Evolutionary conservation across 2,113 vertebrate species (phyloP), one percentile per base, ranked within the genome.

Genomic region (Rhineura floridana): DNA sequence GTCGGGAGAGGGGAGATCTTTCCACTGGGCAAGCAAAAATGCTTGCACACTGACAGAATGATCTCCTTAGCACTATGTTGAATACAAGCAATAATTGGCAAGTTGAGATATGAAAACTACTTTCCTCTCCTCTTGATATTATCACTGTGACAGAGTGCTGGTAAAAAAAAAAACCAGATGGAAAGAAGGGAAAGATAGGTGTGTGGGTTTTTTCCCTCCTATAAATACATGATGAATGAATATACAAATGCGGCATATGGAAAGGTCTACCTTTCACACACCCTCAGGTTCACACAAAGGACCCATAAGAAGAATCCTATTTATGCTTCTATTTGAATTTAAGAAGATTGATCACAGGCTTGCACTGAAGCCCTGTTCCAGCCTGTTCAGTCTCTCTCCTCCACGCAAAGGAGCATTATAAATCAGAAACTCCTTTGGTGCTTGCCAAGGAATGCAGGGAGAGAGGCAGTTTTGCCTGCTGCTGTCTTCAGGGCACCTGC

Each of bases 401-500:
- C 0, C 87, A 77, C 69, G 42, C 12, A 6, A 62, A 25, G 44
- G 11, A 50, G 77, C 46, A 65, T 67, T 86, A 83, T 42, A 81
- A 90, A 89, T 42, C 72, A 90, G n/a, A 42, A 36, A 55, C 9
- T 1, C 9, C 28, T 89, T 78, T 62, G 55, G 8, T 73, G 72
- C 72, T 86, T 91, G 77, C 4, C 39, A 73, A 0, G 67, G 78
- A 72, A 90, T 85, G 65, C 33, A 6, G 70, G 0, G 1, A 19
- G 44, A 50, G 81, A 65, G 44, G 63, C 28, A 42, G 59, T 90
- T 86, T 55, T 93, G 69, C 42, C 69, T 76, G 46, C 84, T 92
- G 84, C 69, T 87, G 42, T 90, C 92, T 92, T 84, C 52, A 62
- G 80, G 73, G 83, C 83, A 89, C 91, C 88, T 87, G 52, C 92